phyloP scores from a whole-genome alignment of 2,797 vertebrate genomes.

The Naso thynnoides region DNA sequence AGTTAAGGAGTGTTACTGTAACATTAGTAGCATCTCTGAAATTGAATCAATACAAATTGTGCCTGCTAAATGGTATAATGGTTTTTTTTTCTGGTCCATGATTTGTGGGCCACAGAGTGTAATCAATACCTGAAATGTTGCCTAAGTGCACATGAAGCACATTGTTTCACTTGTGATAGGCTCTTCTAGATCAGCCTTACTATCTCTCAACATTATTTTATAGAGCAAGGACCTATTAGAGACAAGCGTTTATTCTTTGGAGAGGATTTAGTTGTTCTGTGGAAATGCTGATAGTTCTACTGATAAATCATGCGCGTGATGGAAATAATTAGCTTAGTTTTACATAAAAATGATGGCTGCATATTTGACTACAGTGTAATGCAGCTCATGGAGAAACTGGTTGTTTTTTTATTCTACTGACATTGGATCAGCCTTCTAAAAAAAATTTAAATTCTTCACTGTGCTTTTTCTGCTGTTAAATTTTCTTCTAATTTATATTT shows the following conservation, averaged over 20 bases:
- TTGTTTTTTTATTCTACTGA: constrained; percentile 4
- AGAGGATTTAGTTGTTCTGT: constrained; percentile 29
- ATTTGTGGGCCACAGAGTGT: constrained; percentile 69
- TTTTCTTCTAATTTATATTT: constrained; percentile 20
- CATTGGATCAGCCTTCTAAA: not conserved
- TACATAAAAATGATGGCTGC: not conserved
- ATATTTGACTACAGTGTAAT: not conserved
- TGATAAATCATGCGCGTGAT: not conserved
- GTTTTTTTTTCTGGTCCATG: constrained; percentile 79
- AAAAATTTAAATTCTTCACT: constrained; percentile 13
- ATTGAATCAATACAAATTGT: constrained; percentile 81
- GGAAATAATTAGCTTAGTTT: not conserved
- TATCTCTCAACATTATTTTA: constrained; percentile 50
- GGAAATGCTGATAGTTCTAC: not conserved
- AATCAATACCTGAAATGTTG: constrained; percentile 86
- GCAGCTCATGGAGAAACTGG: not conserved
- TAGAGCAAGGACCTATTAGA: constrained; percentile 19
- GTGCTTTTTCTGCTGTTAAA: not conserved
- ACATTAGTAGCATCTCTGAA: constrained; percentile 80
- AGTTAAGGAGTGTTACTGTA: constrained; percentile 75
- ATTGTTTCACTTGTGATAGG: constrained; percentile 73
- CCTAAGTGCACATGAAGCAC: constrained; percentile 82
- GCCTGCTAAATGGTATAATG: constrained; percentile 86
- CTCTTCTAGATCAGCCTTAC: constrained; percentile 51
- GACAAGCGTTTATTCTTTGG: constrained; percentile 16